A percentile compares a stretch with the other conserved stretches of the same genome.
Evolutionary conservation across 2,797 vertebrate species (phyloP).

Genomic region (Enteromius radiatus): DNA sequence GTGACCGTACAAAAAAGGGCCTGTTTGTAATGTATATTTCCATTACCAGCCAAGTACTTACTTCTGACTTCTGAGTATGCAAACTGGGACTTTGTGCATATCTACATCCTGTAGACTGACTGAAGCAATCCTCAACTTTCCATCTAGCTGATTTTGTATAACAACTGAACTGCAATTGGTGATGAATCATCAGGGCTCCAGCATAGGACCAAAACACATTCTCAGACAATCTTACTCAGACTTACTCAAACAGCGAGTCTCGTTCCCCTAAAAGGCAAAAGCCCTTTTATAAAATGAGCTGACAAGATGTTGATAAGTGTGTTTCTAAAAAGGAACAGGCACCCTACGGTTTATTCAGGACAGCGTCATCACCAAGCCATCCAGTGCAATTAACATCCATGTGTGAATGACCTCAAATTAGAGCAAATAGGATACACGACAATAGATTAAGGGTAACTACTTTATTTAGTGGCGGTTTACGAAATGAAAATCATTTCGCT

Average conservation of each 20-base stretch:
- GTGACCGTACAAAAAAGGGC: not conserved
- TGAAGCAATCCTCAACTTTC: slow-evolving; percentile 32
- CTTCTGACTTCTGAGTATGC: not conserved
- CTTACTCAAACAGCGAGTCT: slow-evolving; percentile 11
- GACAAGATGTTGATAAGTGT: slow-evolving; percentile 42
- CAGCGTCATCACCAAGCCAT: slow-evolving; percentile 44
- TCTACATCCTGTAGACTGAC: not conserved
- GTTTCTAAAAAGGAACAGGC: slow-evolving; percentile 37
- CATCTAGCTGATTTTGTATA: slow-evolving; percentile 9
- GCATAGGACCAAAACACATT: slow-evolving; percentile 42
- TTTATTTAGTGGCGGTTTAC: slow-evolving; percentile 49
- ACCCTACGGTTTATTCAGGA: slow-evolving; percentile 49
- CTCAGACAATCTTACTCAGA: slow-evolving; percentile 23
- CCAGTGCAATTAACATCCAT: slow-evolving; percentile 59
- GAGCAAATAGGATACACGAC: slow-evolving; percentile 55
- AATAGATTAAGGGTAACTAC: slow-evolving; percentile 50
- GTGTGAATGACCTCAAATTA: slow-evolving; percentile 66
- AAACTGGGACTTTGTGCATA: slow-evolving; percentile 10
- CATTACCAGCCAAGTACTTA: not conserved
- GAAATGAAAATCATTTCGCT: slow-evolving; percentile 48
- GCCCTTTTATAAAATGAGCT: slow-evolving; percentile 30
- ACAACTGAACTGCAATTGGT: slow-evolving; percentile 29
- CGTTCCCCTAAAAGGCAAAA: slow-evolving; percentile 37
- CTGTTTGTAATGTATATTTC: not conserved
- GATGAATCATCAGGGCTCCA: slow-evolving; percentile 44